Evolutionary conservation across 2,888 invertebrate species (phyloP), one percentile per base, ranked within the genome.

Genomic region (Malachius bipustulatus): DNA sequence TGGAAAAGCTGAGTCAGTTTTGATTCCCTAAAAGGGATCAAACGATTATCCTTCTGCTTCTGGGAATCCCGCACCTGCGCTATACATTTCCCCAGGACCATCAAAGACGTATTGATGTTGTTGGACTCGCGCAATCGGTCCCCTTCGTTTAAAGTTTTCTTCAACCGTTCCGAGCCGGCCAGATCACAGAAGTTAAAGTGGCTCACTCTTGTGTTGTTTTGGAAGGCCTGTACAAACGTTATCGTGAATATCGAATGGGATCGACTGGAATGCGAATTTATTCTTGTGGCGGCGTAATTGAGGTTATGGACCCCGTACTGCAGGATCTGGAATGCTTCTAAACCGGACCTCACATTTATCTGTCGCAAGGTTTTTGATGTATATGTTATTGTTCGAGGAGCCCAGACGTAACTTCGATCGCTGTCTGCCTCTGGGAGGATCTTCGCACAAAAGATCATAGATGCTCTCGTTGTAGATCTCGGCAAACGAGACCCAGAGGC

Each of bases 401-500:
- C 77, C 70, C 29, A 77, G 69, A 9, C 68, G 64, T 15, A 85
- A 58, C 49, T 71, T 76, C 1, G 77, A 55, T 13, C 58, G 38
- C 8, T 30, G 56, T 34, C 55, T 52, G 2, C 40, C 46, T 32
- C 34, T 47, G 37, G 52, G 58, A 1, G 64, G 59, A 0, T 65
- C 59, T 0, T 69, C 62, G 28, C 69, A 71, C 19, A 94, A 60
- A 14, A 93, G 63, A 59, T 94, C 93, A 55, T 78, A 84, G n/a
- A 91, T 74, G 2, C 72, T 69, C 54, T 93, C 93, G 56, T 93
- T 93, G 59, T 93, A 91, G 28, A 94, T 82, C 59, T 93, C 91
- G 0, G 78, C 77, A 62, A 85, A 89, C 0, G 89, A 87, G 11
- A 93, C 72, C 89, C 90, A 85, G 1, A 82, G 65, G 14, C 65